phyloP scores from a whole-genome alignment of 1,140 invertebrate species.

The Meloidogyne floridensis region DNA sequence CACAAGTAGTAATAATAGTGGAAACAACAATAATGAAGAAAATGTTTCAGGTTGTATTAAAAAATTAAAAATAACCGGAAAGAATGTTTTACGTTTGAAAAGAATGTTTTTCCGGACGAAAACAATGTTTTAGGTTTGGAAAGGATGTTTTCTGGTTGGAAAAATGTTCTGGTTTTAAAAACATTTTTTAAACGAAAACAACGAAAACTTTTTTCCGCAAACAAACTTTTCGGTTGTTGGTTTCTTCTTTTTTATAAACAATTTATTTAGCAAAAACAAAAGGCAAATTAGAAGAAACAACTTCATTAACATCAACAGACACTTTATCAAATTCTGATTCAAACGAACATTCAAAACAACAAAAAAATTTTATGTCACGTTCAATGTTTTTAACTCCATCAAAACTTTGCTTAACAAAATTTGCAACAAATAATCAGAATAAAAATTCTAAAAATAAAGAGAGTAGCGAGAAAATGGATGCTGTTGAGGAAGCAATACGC shows the following conservation, averaged over 20 bases:
- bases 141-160: background rate
- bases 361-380: background rate
- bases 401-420: slow-evolving; percentile 27
- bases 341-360: background rate
- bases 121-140: too few species aligned
- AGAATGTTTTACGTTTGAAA: too few species aligned
- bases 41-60: background rate
- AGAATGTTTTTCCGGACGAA: too few species aligned
- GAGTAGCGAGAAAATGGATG: slow-evolving; percentile 29
- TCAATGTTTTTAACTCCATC: slow-evolving; percentile 26
- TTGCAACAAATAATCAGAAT: slow-evolving; percentile 3
- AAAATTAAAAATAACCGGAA: background rate
- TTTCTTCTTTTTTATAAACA: background rate
- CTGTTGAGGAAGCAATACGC: slow-evolving; percentile 49
- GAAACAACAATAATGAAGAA: background rate
- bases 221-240: too few species aligned
- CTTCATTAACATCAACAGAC: background rate
- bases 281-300: background rate
- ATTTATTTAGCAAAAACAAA: background rate
- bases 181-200: background rate
- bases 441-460: background rate
- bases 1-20: background rate
- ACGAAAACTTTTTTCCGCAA: background rate
- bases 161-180: too few species aligned
- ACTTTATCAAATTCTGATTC: background rate